Percentiles rank a stretch among this genome's conserved stretches.
These are phyloP conservation scores for Drosophila atroscutellata DNA, from an alignment of 2,888 invertebrate genomes.

Conservation along the genomic window DNA sequence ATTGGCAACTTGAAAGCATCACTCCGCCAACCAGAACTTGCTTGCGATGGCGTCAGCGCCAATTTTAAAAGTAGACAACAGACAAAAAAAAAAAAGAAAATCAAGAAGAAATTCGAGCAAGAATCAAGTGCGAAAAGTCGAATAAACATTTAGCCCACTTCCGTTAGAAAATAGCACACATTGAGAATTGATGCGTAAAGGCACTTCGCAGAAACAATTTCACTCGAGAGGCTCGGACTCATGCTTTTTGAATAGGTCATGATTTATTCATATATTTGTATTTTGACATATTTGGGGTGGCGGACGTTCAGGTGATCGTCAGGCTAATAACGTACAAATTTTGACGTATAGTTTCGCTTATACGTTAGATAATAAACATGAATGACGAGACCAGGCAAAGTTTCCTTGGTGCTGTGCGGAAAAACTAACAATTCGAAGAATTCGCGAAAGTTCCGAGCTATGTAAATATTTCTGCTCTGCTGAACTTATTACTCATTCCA, in stretches of 20 bases:
- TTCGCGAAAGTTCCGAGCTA: neutral
- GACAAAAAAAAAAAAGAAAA: slow-evolving; percentile 14
- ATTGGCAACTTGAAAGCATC: slow-evolving; percentile 49
- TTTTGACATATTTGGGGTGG: slow-evolving; percentile 67
- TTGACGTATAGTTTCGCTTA: slow-evolving; percentile 34
- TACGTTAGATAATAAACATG: neutral
- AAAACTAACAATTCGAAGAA: neutral
- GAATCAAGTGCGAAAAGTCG: slow-evolving; percentile 55
- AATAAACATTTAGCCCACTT: slow-evolving; percentile 71
- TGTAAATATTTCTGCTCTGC: neutral
- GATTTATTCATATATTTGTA: slow-evolving; percentile 62
- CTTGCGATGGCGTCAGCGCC: slow-evolving; percentile 78
- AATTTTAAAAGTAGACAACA: slow-evolving; percentile 59
- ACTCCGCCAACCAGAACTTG: slow-evolving; percentile 20
- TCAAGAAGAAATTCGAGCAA: slow-evolving; percentile 19
- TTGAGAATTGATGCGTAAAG: slow-evolving; percentile 21
- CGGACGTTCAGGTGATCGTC: slow-evolving; percentile 64
- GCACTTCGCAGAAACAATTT: slow-evolving; percentile 27
- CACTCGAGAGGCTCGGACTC: slow-evolving; percentile 15
- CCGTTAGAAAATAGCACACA: slow-evolving; percentile 64
- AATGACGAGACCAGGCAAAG: too few species aligned
- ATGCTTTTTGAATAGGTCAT: slow-evolving; percentile 70
- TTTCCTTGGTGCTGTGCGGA: slow-evolving; percentile 9
- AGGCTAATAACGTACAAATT: slow-evolving; percentile 39
- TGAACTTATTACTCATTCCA: neutral